Evolutionary conservation across 2,113 vertebrate species (phyloP), one percentile per base, ranked within the genome.

Genomic region (Hippolais icterina): DNA sequence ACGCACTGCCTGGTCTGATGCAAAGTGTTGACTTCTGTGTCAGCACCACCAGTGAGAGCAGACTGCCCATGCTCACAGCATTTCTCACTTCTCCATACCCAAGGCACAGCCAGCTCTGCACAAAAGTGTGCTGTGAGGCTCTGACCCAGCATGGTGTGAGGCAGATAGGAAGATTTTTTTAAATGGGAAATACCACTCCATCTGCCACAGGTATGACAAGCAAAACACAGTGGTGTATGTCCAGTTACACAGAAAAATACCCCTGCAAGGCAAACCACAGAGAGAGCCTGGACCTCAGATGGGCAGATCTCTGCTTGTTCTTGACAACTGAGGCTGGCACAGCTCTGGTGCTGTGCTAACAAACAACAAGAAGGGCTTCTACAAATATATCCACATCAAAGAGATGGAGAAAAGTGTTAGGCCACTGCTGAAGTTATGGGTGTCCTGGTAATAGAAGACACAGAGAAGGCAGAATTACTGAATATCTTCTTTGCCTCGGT

Each of bases 111-210:
- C 15, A 82, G 2, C 19, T 77, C 18, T 47, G 16, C 70, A 46
- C 22, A n/a, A 19, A 17, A 70, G n/a, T 28, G 17, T 15, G 3
- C 12, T 9, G 6, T 0, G 0, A 57, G 17, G 19, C 44, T 41
- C 12, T 71, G 28, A n/a, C 41, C 24, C 54, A 53, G 22, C 8
- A 1, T 11, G 12, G 52, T 52, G 42, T 5, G 1, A 41, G 18
- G 23, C 16, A 17, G 7, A 49, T 6, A 79, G 42, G 33, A 87
- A 79, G 15, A 60, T 11, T 8, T 4, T 0, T 65, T 89, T 53
- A 59, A 22, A 21, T 33, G 27, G 23, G 25, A 82, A 64, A 66
- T 46, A 21, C 6, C 39, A 64, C 17, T n/a, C 23, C 52, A 35
- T 81, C 63, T 63, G 15, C 39, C 65, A 74, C 8, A 12, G 14